Evolutionary conservation across 2,113 vertebrate genomes (phyloP), one percentile per base, ranked within the genome.

Genomic region (Coregonus clupeaformis): DNA sequence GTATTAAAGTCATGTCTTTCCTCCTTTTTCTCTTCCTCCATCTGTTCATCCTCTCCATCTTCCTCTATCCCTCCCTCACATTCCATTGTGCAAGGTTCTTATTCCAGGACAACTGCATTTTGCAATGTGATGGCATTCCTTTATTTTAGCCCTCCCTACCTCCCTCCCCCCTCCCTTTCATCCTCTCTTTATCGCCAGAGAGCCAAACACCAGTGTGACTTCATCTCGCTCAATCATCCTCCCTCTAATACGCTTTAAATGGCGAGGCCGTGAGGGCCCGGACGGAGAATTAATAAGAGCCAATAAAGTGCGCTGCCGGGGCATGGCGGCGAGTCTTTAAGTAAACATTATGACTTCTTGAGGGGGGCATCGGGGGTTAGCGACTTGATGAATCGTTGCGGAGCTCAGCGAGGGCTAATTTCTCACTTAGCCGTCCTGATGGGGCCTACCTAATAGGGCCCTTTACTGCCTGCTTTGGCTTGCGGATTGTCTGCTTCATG

Each of bases 401-500:
- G 72, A 80, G 82, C 84, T 72, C 12, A 80, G 85, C 81, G 63
- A 92, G 57, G 88, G 90, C 80, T 89, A 90, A 92, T 94, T 94
- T 93, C 90, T 92, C 88, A 87, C 86, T 92, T 89, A 92, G 91
- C 85, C 84, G 80, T 90, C 89, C 89, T 93, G 91, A 90, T 47
- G 83, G 90, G 92, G 81, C 85, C 82, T 75, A 84, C 88, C 49
- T 93, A 88, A 92, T 91, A 91, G 89, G 75, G 55, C 84, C 16
- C 13, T 52, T 14, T 52, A 52, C 49, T 52, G 13, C 49, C 82
- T 85, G 84, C 81, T 77, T 77, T 85, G 90, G 90, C 81, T 91
- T 76, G 86, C 87, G 91, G 90, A 92, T 93, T 92, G 91, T 85
- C 86, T 91, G 90, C 90, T 85, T 83, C 88, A 82, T 92, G 36